phyloP scores from a whole-genome alignment of 2,888 invertebrate genomes.

The Rhingia campestris region DNA sequence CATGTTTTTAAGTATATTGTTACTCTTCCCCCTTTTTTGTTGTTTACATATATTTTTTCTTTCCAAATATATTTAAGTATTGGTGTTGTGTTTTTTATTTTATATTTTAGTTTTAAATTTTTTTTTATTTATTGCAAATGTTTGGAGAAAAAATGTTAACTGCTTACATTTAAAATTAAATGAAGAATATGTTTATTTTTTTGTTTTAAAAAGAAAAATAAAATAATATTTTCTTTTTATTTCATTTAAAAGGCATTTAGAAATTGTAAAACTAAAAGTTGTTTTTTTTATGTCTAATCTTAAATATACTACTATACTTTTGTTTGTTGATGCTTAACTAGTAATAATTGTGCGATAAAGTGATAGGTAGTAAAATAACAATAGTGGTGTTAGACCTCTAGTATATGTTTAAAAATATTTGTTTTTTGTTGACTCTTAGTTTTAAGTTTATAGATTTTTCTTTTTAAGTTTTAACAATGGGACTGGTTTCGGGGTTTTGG shows the following conservation, averaged over 20 bases:
- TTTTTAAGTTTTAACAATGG: slow-evolving; percentile 2
- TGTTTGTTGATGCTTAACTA: slow-evolving; percentile 54
- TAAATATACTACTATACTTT: slow-evolving; percentile 46
- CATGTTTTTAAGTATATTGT: slow-evolving; percentile 54
- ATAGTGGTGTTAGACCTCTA: slow-evolving; percentile 64
- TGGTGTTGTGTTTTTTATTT: slow-evolving; percentile 51
- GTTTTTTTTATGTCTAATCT: slow-evolving; percentile 35
- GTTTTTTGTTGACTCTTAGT: slow-evolving; percentile 37
- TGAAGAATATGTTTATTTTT: background rate
- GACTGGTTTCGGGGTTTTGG: slow-evolving; percentile 25
- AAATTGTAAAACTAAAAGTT: slow-evolving; percentile 49
- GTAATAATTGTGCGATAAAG: slow-evolving; percentile 73
- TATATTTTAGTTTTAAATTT: slow-evolving; percentile 14
- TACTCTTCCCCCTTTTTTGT: slow-evolving; percentile 45
- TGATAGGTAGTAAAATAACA: slow-evolving; percentile 70
- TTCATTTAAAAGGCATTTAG: slow-evolving; percentile 64
- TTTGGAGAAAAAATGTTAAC: slow-evolving; percentile 56
- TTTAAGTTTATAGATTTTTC: slow-evolving; percentile 24
- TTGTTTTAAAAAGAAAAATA: background rate
- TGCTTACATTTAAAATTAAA: slow-evolving; percentile 16
- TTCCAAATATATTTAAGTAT: slow-evolving; percentile 43
- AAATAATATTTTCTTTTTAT: slow-evolving; percentile 12
- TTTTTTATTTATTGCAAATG: slow-evolving; percentile 38
- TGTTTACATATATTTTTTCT: slow-evolving; percentile 21
- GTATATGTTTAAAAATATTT: slow-evolving; percentile 40